phyloP scores from a whole-genome alignment of 2,888 invertebrate genomes.

The Agelastica alni region DNA sequence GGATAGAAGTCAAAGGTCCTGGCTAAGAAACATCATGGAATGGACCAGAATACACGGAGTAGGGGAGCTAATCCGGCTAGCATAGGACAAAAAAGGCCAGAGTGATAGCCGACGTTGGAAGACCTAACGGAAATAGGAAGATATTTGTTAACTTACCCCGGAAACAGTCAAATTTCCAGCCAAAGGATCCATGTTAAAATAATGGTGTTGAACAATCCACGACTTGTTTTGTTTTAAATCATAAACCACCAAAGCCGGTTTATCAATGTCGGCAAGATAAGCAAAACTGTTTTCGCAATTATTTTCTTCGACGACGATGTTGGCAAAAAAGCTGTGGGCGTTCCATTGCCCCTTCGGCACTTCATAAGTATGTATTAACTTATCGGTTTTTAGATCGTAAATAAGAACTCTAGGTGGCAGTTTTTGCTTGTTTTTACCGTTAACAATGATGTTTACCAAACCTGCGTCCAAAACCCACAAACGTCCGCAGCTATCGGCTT shows the following conservation, averaged over 20 bases:
- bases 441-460: constrained; percentile 63
- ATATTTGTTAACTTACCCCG: constrained; percentile 58
- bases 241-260: constrained; percentile 74
- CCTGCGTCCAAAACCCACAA: constrained; percentile 82
- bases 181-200: constrained; percentile 62
- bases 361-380: constrained; percentile 66
- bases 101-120: background rate
- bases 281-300: constrained; percentile 73
- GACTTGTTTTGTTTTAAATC: constrained; percentile 73
- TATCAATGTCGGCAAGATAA: constrained; percentile 72
- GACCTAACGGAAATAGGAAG: background rate
- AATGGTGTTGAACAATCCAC: constrained; percentile 66
- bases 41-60: too few species aligned
- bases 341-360: constrained; percentile 63
- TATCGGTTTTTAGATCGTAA: constrained; percentile 74
- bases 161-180: constrained; percentile 74
- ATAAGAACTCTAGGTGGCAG: constrained; percentile 65
- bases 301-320: constrained; percentile 76
- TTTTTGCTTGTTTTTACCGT: constrained; percentile 55
- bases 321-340: constrained; percentile 72
- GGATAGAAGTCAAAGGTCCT: too few species aligned
- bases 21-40: too few species aligned
- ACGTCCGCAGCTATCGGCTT: constrained; percentile 75
- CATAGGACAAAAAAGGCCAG: too few species aligned
- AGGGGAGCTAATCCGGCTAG: too few species aligned